These are phyloP conservation scores for Lamellibrachia luymesi DNA, from an alignment of 1,140 invertebrate genomes.

Conservation along the genomic window DNA sequence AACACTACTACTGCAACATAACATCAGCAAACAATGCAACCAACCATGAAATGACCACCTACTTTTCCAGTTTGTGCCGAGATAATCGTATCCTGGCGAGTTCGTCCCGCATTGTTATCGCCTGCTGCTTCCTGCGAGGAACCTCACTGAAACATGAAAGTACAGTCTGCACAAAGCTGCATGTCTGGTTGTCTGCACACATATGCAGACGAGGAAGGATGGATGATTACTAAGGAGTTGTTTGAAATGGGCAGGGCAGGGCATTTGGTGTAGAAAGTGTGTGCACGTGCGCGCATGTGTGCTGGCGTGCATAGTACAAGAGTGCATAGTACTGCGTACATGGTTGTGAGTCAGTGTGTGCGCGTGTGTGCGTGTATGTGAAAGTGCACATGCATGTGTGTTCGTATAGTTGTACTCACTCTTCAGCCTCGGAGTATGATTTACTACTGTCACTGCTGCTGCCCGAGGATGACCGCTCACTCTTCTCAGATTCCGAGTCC, in stretches of 20 bases:
- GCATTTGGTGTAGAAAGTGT: not conserved
- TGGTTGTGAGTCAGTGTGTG: too few species aligned
- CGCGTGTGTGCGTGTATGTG: not conserved
- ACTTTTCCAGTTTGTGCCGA: constrained; percentile 85
- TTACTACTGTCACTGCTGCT: not conserved
- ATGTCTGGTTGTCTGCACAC: not conserved
- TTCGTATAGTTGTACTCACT: constrained; percentile 18
- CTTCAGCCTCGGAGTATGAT: not conserved
- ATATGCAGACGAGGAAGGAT: too few species aligned
- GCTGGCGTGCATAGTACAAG: too few species aligned
- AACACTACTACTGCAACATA: not conserved
- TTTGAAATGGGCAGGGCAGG: too few species aligned
- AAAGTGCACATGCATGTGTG: not conserved
- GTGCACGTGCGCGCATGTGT: not conserved
- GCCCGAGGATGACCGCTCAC: constrained; percentile 36
- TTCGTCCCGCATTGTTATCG: constrained; percentile 74
- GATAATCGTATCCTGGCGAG: constrained; percentile 85
- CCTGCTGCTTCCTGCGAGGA: constrained; percentile 60
- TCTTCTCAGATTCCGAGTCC: constrained; percentile 28
- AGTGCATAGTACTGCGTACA: too few species aligned
- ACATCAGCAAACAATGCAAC: not conserved
- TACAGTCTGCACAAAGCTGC: not conserved
- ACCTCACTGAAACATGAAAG: constrained; percentile 5
- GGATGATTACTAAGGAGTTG: too few species aligned
- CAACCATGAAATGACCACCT: constrained; percentile 25